Evolutionary conservation across 2,797 vertebrate species (phyloP).

Genomic region (Paramormyrops hopkinsi): DNA sequence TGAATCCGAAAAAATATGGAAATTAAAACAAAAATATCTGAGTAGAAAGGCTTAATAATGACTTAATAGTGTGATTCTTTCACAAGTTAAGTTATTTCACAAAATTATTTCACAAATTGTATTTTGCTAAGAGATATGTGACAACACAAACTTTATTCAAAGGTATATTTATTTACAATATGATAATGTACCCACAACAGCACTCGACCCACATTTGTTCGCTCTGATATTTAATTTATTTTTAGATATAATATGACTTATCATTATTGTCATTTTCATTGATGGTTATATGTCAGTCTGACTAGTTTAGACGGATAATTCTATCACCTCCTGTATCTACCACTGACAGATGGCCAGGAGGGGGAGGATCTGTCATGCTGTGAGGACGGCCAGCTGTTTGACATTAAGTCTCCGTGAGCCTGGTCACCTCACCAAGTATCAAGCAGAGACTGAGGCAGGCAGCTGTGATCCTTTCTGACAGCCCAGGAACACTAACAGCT

Average conservation of each 20-base stretch:
- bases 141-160: neutral
- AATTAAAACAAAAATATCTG: neutral
- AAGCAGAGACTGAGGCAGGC: neutral
- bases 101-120: neutral
- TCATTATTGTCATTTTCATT: neutral
- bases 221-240: neutral
- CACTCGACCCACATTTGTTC: neutral
- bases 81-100: neutral
- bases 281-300: slow-evolving; percentile 2
- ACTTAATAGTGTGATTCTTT: neutral
- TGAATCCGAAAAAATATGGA: neutral
- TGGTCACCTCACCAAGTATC: neutral
- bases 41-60: neutral
- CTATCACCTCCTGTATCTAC: neutral
- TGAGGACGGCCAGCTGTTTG: slow-evolving; percentile 17
- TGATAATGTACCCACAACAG: neutral
- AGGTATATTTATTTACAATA: neutral
- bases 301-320: neutral
- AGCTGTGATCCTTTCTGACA: neutral
- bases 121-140: neutral
- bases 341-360: neutral
- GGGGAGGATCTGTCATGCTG: neutral
- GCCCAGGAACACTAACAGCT: neutral
- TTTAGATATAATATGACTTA: neutral
- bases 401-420: slow-evolving; percentile 14